Conservation (phyloP, 1,140 invertebrate species). For the Drosophila malerkotliana region DNA sequence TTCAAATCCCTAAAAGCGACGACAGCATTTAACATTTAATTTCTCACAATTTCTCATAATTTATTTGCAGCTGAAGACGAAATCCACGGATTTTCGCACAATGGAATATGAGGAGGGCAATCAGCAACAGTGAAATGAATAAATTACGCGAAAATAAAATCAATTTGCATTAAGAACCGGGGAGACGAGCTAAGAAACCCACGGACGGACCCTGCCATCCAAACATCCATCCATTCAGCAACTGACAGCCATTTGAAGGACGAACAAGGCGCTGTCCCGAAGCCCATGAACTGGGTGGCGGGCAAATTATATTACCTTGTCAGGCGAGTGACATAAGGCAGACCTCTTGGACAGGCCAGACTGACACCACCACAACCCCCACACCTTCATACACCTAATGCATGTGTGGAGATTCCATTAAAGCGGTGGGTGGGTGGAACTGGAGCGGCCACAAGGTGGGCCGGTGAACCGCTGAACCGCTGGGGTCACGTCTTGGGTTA, state of each 20-base stretch:
- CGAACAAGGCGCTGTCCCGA: slow-evolving; percentile 42
- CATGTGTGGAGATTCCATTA: slow-evolving; percentile 4
- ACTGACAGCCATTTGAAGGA: slow-evolving; percentile 44
- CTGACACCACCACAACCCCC: neutral
- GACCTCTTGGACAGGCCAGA: slow-evolving; percentile 20
- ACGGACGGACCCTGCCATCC: slow-evolving; percentile 1
- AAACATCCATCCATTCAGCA: slow-evolving; percentile 11
- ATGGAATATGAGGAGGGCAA: slow-evolving; percentile 45
- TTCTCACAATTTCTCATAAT: slow-evolving; percentile 14
- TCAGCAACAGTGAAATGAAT: slow-evolving; percentile 52
- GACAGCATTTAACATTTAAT: slow-evolving; percentile 18
- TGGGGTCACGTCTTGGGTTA: slow-evolving; percentile 40
- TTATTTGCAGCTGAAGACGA: slow-evolving; percentile 32
- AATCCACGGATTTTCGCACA: slow-evolving; percentile 34
- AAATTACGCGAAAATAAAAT: slow-evolving; percentile 61
- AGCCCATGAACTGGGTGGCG: slow-evolving; percentile 31
- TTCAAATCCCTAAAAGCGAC: neutral
- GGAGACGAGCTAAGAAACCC: slow-evolving; percentile 20
- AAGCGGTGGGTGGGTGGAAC: slow-evolving; percentile 25
- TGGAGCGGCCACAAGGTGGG: slow-evolving; percentile 5
- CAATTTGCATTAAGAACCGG: slow-evolving; percentile 57
- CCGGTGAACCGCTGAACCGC: neutral
- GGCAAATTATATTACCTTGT: slow-evolving; percentile 68
- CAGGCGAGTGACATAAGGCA: slow-evolving; percentile 63
- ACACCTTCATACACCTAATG: neutral